phyloP scores from a whole-genome alignment of 2,888 invertebrate species.

The Agrilus biguttatus region DNA sequence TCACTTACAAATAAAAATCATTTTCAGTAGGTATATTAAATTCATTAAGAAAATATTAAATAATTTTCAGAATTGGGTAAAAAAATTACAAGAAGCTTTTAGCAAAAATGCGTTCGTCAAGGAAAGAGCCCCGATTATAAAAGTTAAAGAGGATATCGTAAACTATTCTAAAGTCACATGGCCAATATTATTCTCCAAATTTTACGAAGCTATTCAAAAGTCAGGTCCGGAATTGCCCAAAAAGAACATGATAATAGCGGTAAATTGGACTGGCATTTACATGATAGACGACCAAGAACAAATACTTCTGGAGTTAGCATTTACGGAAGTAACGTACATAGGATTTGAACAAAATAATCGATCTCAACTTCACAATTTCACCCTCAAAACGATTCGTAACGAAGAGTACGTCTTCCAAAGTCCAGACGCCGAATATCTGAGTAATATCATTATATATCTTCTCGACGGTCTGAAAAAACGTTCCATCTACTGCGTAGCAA shows the following conservation, averaged over 20 bases:
- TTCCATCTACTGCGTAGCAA: constrained; percentile 71
- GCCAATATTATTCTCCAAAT: constrained; percentile 88
- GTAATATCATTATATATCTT: constrained; percentile 61
- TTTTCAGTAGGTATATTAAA: too few species aligned
- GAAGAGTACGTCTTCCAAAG: constrained; percentile 87
- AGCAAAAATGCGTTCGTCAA: constrained; percentile 57
- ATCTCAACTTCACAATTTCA: constrained; percentile 48
- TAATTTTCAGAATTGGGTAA: constrained; percentile 50
- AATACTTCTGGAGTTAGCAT: constrained; percentile 74
- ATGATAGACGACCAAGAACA: constrained; percentile 86
- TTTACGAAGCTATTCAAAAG: constrained; percentile 77
- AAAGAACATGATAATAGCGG: constrained; percentile 74
- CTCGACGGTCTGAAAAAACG: constrained; percentile 75
- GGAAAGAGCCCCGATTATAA: constrained; percentile 45
- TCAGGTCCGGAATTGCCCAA: constrained; percentile 49
- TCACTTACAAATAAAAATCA: too few species aligned
- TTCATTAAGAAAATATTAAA: too few species aligned
- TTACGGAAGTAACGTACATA: constrained; percentile 72
- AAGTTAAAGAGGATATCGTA: constrained; percentile 82
- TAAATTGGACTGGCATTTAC: constrained; percentile 89
- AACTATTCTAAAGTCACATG: constrained; percentile 83
- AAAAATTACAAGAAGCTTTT: constrained; percentile 56
- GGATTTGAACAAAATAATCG: constrained; percentile 39
- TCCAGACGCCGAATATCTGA: constrained; percentile 74
- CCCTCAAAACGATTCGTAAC: constrained; percentile 67